Evolutionary conservation across 2,113 vertebrate species (phyloP), one percentile per base, ranked within the genome.

Genomic region (Chitala chitala): DNA sequence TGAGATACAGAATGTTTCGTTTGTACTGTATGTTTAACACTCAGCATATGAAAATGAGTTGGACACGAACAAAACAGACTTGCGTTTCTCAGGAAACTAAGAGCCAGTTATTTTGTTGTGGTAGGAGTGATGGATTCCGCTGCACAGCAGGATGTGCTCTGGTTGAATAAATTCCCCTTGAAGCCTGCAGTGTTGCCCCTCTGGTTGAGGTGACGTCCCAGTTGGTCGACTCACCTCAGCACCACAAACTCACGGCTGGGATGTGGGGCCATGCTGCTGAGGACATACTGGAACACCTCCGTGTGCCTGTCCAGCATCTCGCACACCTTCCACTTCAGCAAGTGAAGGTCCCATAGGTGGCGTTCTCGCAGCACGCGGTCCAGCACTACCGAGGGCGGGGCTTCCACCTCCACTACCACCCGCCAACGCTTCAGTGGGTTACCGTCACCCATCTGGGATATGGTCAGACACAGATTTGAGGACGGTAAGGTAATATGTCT

Each of bases 381-480:
- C 86, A 99, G 80, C 29, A 98, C 94, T 58, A 96, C 92, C 0
- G 80, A 82, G 0, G 97, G 96, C 0, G 94, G 85, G 0, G 95
- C 96, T 15, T 94, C 89, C 10, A 99, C 93, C 86, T 99, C 97
- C 1, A 89, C 87, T 0, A 90, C 88, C 4, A 92, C 93, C 77
- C 96, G 93, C 97, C 97, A 99, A 10, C 95, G 84, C 76, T 92
- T 88, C 42, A 99, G 81, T 0, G 96, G 94, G 71, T 94, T 95
- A 13, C 95, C 93, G 6, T 99, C 96, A 5, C 92, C 96, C 76
- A 99, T 94, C 97, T 99, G 26, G 12, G 63, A 36, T 5, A 26
- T n/a, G 44, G 22, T 22, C 5, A 38, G 20, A 13, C 12, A 24
- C n/a, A 29, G 10, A 40, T 9, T n/a, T n/a, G n/a, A n/a, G n/a